Percentiles rank a stretch among this genome's conserved stretches.
These are phyloP conservation scores for Sigmodon hispidus DNA, from an alignment of 2,113 vertebrate genomes.

Conservation along the genomic window DNA sequence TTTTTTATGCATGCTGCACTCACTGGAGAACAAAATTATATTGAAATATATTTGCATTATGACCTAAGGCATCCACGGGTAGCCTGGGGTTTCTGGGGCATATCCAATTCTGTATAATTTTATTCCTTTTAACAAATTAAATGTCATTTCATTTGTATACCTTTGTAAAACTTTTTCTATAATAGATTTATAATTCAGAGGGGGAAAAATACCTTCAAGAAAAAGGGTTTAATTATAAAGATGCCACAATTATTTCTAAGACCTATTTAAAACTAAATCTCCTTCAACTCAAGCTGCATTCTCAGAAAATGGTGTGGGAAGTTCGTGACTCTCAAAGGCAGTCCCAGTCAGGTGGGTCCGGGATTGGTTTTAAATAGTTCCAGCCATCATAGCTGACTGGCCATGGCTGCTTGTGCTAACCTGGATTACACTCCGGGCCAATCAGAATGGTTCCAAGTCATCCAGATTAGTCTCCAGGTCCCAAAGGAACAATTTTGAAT, in stretches of 20 bases:
- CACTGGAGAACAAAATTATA: slow-evolving; percentile 60
- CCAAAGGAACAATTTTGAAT: not conserved
- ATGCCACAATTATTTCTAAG: not conserved
- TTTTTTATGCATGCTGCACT: slow-evolving; percentile 39
- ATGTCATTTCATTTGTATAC: slow-evolving; percentile 66
- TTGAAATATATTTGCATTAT: slow-evolving; percentile 73
- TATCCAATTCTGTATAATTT: slow-evolving; percentile 65
- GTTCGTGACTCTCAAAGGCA: not conserved
- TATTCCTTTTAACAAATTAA: slow-evolving; percentile 72
- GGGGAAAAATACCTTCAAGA: not conserved
- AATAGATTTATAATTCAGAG: slow-evolving; percentile 55
- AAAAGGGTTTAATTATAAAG: not conserved
- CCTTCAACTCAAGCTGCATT: not conserved
- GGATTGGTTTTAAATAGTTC: not conserved
- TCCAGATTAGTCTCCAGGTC: not conserved
- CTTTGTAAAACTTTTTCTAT: slow-evolving; percentile 59
- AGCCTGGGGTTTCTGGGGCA: slow-evolving; percentile 58
- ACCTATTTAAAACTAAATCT: slow-evolving; percentile 15
- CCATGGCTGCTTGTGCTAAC: not conserved
- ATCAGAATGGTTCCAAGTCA: not conserved
- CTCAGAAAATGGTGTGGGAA: not conserved
- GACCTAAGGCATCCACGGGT: slow-evolving; percentile 57
- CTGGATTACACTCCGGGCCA: not conserved
- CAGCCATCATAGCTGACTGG: not conserved
- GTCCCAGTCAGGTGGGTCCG: not conserved